Evolutionary conservation across 1,140 invertebrate species (phyloP), one percentile per base, ranked within the genome.

Genomic region (Diabrotica virgifera): DNA sequence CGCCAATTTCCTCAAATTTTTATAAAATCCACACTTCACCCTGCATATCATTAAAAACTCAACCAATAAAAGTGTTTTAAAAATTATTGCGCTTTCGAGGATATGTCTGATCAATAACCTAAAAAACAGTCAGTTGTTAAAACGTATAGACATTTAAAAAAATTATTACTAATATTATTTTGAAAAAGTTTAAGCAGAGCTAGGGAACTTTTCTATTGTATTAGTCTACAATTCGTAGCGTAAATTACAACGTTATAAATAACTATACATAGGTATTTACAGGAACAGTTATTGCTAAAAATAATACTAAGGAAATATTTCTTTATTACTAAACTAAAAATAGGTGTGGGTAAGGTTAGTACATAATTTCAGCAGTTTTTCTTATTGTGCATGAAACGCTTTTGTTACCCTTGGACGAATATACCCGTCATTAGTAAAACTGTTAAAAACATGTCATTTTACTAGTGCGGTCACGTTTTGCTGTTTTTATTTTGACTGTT

Each of bases 201-300:
- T 67, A 61, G 62, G 59, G 68, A 66, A 66, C 54, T 40, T 63
- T 46, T 61, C 65, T 63, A 65, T 65, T 69, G 58, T 67, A 69
- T 64, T 70, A 24, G 65, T 64, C 64, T 72, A 69, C 64, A 69
- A 57, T 64, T 55, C 51, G 14, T 65, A 61, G 70, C 63, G 59
- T 70, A 65, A 73, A 69, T 66, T 67, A 68, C 63, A 66, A 65
- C 58, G 62, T 69, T 76, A 72, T 73, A 76, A 75, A 72, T 74
- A 76, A 73, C 74, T 78, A 75, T 78, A 78, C 76, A 78, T 77
- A 78, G 76, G 76, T 78, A 78, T 78, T 75, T 77, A 78, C 76
- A 78, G 64, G 70, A 46, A 60, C 63, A 51, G 60, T 68, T 65
- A 66, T 65, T 67, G 63, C 62, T 58, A 67, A 69, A 68, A 65